These are phyloP conservation scores for Holothuria leucospilota DNA, from an alignment of 53 echinoderm and acorn worm genomes.

Conservation along the genomic window DNA sequence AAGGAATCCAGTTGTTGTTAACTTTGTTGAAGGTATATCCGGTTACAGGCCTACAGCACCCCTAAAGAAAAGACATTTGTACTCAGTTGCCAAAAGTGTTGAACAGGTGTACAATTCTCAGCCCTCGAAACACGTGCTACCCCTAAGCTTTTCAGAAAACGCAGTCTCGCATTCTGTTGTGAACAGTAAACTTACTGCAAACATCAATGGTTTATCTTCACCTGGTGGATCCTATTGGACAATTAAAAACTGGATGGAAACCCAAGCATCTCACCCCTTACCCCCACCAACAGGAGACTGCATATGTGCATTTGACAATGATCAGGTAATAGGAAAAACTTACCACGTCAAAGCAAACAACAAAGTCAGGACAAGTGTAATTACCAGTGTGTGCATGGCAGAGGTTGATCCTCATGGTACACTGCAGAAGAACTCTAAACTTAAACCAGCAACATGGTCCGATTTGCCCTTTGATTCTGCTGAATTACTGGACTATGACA, in stretches of 20 bases:
- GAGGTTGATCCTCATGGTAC: constrained; percentile 3
- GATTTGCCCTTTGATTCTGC: background rate
- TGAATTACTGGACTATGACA: background rate
- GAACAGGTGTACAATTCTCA: too few relatives aligned
- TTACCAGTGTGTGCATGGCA: constrained; percentile 34
- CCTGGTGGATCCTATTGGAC: background rate
- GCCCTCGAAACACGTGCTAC: background rate
- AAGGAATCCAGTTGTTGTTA: constrained; percentile 9
- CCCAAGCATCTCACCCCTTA: background rate
- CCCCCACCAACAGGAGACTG: background rate
- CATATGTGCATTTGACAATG: constrained; percentile 3
- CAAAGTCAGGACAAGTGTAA: background rate
- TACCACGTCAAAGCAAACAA: constrained; percentile 10
- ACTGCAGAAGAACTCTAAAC: background rate
- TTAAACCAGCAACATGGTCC: background rate
- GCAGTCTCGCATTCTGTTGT: background rate
- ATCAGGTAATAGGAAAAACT: background rate
- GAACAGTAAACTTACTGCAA: background rate
- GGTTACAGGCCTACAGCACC: background rate
- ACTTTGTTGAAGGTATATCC: constrained; percentile 5
- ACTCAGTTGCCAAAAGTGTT: constrained; percentile 8
- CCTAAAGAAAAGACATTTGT: background rate
- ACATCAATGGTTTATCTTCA: background rate
- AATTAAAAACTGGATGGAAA: background rate
- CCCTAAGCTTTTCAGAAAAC: background rate